These are phyloP conservation scores for Zaprionus tsacasi DNA, from an alignment of 1,140 invertebrate species.

Conservation along the genomic window DNA sequence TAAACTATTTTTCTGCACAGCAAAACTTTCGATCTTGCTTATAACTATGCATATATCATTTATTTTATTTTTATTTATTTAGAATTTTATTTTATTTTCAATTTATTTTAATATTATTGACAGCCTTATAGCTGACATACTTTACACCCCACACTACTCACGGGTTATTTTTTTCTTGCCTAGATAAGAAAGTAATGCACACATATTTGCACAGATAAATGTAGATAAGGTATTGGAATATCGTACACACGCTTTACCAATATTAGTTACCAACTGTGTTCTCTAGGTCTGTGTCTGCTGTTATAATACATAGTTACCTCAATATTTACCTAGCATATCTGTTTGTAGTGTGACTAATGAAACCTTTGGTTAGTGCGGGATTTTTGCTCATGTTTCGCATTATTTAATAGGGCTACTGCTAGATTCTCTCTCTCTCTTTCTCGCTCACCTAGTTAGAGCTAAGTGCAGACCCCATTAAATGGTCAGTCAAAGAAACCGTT, in stretches of 20 bases:
- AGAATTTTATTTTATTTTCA: too few species aligned
- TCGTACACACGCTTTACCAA: background rate
- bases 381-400: background rate
- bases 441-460: conserved; percentile 46
- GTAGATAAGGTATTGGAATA: background rate
- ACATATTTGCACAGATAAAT: conserved; percentile 2
- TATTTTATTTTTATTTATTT: too few species aligned
- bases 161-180: background rate
- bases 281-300: background rate
- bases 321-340: conserved; percentile 7
- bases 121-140: background rate
- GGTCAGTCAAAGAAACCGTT: conserved; percentile 54
- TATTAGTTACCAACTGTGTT: conserved; percentile 6
- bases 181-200: background rate
- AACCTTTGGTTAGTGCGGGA: background rate
- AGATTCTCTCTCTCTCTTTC: background rate
- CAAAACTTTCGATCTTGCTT: too few species aligned
- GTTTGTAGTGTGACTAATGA: background rate
- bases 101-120: background rate
- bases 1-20: too few species aligned
- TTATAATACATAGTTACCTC: background rate
- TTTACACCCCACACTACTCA: background rate
- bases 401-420: background rate
- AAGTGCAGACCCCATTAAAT: conserved; percentile 62
- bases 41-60: too few species aligned